Base-by-base conservation (phyloP, 1,140 invertebrate genomes). In the Ceratina japonica region DNA sequence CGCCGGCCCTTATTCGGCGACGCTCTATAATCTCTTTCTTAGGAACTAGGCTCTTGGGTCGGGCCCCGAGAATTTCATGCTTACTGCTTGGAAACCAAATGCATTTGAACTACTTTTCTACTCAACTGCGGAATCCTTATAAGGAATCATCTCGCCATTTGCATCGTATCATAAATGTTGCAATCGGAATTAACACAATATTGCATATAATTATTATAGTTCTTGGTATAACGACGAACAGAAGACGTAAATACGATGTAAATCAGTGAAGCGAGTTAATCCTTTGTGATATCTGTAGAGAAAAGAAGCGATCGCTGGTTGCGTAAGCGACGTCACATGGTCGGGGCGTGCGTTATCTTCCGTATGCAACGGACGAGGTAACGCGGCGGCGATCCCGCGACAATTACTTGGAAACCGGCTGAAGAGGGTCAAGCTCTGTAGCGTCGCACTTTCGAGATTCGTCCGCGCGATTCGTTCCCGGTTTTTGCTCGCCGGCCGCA, bases 231-330 rank as follows among this genome's bases (percentile, higher is more conserved):
- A 31, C 4, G 27, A 31, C 4, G 4, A 22, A 13, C n/a, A 49
- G 18, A 51, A 54, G 62, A 71, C 4, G 1, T 31, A 31, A 31
- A 31, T 31, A 31, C n/a, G n/a, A n/a, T n/a, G n/a, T n/a, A n/a
- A n/a, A n/a, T n/a, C n/a, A n/a, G n/a, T n/a, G n/a, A n/a, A n/a
- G n/a, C n/a, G n/a, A 20, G 27, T 72, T 78, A 78, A 78, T 78
- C 72, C 68, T 78, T 72, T 72, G 59, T 78, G 59, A 22, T 78
- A 71, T 78, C 69, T 72, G 12, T 7, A 37, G 75, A 72, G 68
- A 72, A 78, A 72, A 78, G 75, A 72, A 63, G 72, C 75, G 59
- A 78, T 72, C 59, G 58, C 18, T 27, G 72, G 75, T 78, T 78
- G 75, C 59, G 68, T 78, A 78, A 78, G 49, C 24, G 27, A 15